A percentile compares a stretch with the other conserved stretches of the same genome.
phyloP scores from a whole-genome alignment of 2,888 invertebrate species.

The Tiphia femorata region DNA sequence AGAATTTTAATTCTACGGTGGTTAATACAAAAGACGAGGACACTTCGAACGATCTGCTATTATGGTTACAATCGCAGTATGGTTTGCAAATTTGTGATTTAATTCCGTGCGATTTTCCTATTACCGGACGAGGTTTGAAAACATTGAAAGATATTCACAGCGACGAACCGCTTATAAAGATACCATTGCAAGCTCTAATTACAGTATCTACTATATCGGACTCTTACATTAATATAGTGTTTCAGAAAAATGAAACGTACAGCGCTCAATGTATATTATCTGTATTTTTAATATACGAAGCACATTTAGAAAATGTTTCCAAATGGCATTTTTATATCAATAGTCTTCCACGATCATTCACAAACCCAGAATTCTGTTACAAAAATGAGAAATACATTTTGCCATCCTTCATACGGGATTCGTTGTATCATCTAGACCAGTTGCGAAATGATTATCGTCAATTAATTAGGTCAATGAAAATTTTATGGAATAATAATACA shows the following conservation, averaged over 20 bases:
- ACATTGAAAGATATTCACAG: slow-evolving; percentile 65
- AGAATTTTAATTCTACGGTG: slow-evolving; percentile 32
- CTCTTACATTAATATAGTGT: slow-evolving; percentile 49
- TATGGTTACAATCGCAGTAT: slow-evolving; percentile 52
- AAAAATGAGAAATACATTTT: slow-evolving; percentile 72
- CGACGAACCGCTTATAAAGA: slow-evolving; percentile 71
- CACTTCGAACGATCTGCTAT: slow-evolving; percentile 41
- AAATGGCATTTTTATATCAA: slow-evolving; percentile 77
- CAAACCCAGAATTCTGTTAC: slow-evolving; percentile 78
- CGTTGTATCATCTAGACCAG: slow-evolving; percentile 44
- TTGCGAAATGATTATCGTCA: slow-evolving; percentile 42
- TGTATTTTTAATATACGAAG: slow-evolving; percentile 80
- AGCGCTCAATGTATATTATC: slow-evolving; percentile 80
- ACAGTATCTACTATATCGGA: slow-evolving; percentile 67
- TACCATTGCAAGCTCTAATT: slow-evolving; percentile 71
- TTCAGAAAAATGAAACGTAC: slow-evolving; percentile 39
- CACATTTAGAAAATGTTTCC: slow-evolving; percentile 72
- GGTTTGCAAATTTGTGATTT: slow-evolving; percentile 47
- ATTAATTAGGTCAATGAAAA: slow-evolving; percentile 40
- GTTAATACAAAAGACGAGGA: slow-evolving; percentile 30
- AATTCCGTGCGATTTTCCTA: slow-evolving; percentile 69
- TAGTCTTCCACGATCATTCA: slow-evolving; percentile 77
- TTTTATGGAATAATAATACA: slow-evolving; percentile 21
- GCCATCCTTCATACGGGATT: slow-evolving; percentile 72
- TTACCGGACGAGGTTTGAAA: slow-evolving; percentile 82